Evolutionary conservation across 1,140 invertebrate genomes (phyloP).

Genomic region (Cydia pomonella): DNA sequence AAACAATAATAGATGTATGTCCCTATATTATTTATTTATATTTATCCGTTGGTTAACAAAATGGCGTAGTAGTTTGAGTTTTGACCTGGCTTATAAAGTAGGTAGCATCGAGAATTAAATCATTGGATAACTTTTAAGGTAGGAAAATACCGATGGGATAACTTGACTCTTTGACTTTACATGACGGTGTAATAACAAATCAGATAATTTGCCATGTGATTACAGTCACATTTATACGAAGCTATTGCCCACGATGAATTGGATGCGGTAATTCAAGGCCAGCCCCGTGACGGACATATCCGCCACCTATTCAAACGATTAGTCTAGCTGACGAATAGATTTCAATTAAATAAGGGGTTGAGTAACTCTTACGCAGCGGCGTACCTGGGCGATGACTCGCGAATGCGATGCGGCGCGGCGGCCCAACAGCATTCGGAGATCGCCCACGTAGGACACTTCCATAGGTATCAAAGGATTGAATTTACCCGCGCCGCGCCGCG

Average conservation of each 20-base stretch:
- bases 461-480: too few relatives aligned
- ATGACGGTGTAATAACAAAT: background rate
- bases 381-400: too few relatives aligned
- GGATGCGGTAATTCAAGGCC: conserved; percentile 69
- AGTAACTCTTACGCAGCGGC: too few relatives aligned
- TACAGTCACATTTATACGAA: conserved; percentile 48
- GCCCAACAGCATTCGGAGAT: too few relatives aligned
- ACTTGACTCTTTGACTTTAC: background rate
- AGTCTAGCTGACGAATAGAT: background rate
- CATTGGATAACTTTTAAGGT: background rate
- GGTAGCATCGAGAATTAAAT: background rate
- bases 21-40: too few relatives aligned
- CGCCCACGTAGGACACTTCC: too few relatives aligned
- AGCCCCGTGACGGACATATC: conserved; percentile 60
- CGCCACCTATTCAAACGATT: conserved; percentile 54
- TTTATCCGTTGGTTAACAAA: too few relatives aligned
- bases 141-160: background rate
- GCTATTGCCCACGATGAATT: conserved; percentile 58
- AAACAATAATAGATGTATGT: too few relatives aligned
- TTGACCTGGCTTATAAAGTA: too few relatives aligned
- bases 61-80: too few relatives aligned
- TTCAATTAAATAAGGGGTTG: conserved; percentile 15
- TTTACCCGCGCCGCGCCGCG: too few relatives aligned
- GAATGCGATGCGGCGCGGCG: too few relatives aligned
- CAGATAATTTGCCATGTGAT: conserved; percentile 37